A percentile compares a stretch with the other conserved stretches of the same genome.
These are phyloP conservation scores for Limanda limanda DNA, from an alignment of 2,113 vertebrate genomes.

Conservation along the genomic window DNA sequence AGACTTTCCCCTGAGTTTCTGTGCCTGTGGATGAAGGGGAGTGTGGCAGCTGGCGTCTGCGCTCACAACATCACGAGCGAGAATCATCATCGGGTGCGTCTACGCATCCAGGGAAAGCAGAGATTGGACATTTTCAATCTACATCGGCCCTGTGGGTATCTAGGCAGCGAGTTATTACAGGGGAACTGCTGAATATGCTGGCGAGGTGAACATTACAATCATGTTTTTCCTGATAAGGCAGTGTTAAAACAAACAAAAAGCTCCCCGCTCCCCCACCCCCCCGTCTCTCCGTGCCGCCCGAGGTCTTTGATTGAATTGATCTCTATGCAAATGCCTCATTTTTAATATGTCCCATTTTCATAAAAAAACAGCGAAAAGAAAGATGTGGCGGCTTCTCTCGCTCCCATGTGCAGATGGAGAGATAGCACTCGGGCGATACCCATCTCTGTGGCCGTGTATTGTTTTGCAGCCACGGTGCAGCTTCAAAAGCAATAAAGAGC, in stretches of 20 bases:
- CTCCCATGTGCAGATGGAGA: slow-evolving; percentile 61
- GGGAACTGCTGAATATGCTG: slow-evolving; percentile 70
- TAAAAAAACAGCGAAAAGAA: slow-evolving; percentile 54
- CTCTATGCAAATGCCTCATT: slow-evolving; percentile 74
- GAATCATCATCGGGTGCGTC: slow-evolving; percentile 54
- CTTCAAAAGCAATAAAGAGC: slow-evolving; percentile 78
- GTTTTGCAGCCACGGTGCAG: slow-evolving; percentile 58
- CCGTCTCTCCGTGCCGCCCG: slow-evolving; percentile 41
- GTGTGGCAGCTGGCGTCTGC: slow-evolving; percentile 52
- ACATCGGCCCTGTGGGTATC: slow-evolving; percentile 56
- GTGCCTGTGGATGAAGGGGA: slow-evolving; percentile 16
- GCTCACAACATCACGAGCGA: slow-evolving; percentile 36
- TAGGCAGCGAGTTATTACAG: slow-evolving; percentile 71
- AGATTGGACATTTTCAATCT: slow-evolving; percentile 78
- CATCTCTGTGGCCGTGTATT: slow-evolving; percentile 73
- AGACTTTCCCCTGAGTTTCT: slow-evolving; percentile 12
- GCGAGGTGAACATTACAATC: slow-evolving; percentile 75
- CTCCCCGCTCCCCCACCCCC: background rate
- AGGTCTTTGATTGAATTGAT: slow-evolving; percentile 75
- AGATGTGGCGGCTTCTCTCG: slow-evolving; percentile 46
- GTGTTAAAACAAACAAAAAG: slow-evolving; percentile 72
- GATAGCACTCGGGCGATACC: slow-evolving; percentile 67
- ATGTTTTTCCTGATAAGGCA: slow-evolving; percentile 73
- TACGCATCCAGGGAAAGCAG: slow-evolving; percentile 41
- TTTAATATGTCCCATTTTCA: slow-evolving; percentile 77